Evolutionary conservation across 2,888 invertebrate genomes (phyloP).

Genomic region (Leucoma salicis): DNA sequence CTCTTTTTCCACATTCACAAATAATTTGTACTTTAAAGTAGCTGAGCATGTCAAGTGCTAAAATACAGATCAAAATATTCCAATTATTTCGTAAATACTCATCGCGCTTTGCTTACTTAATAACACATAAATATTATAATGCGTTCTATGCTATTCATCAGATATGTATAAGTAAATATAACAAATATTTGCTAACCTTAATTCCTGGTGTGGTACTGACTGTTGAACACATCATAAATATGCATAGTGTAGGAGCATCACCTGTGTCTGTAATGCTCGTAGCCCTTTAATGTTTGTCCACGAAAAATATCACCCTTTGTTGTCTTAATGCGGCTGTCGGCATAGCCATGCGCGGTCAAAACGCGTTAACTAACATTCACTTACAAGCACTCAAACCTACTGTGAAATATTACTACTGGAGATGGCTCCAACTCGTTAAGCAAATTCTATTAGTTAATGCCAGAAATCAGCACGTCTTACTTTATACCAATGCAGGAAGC

Average conservation of each 20-base stretch:
- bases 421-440: conserved; percentile 31
- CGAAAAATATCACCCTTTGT: conserved; percentile 75
- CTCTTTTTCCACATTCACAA: no score
- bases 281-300: conserved; percentile 69
- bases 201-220: conserved; percentile 63
- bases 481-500: no score
- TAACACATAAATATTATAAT: neutral
- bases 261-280: conserved; percentile 62
- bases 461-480: conserved; percentile 24
- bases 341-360: conserved; percentile 36
- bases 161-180: conserved; percentile 47
- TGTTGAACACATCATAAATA: conserved; percentile 77
- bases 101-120: no score
- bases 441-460: conserved; percentile 29
- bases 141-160: conserved; percentile 25
- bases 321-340: conserved; percentile 62
- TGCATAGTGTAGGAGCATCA: conserved; percentile 69
- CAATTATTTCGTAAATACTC: neutral
- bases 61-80: no score
- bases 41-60: no score
- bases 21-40: no score
- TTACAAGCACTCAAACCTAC: conserved; percentile 18
- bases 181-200: conserved; percentile 65
- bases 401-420: conserved; percentile 24
- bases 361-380: conserved; percentile 29